Conservation (phyloP, 2,888 invertebrate species). For the Leptopilina syphax region DNA sequence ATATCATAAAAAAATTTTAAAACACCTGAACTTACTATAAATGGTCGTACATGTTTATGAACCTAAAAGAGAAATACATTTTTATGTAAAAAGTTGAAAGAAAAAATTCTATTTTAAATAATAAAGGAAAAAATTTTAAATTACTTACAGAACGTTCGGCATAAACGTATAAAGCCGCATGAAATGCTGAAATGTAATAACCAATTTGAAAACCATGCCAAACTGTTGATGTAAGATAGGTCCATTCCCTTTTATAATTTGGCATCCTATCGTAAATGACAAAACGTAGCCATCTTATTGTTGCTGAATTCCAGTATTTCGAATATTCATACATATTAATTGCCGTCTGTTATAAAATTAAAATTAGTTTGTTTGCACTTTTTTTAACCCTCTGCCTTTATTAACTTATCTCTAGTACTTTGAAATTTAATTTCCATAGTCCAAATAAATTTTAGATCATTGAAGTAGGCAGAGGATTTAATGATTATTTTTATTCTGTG, state of each 20-base stretch:
- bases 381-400: too few species aligned
- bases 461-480: too few species aligned
- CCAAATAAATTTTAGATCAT: too few species aligned
- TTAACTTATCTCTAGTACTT: too few species aligned
- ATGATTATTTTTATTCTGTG: too few species aligned
- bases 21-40: slow-evolving; percentile 84
- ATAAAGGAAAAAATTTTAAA: too few species aligned
- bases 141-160: slow-evolving; percentile 85
- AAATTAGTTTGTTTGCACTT: too few species aligned
- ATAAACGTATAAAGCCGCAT: slow-evolving; percentile 92
- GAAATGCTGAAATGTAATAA: slow-evolving; percentile 93
- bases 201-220: slow-evolving; percentile 99
- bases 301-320: slow-evolving; percentile 96
- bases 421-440: too few species aligned
- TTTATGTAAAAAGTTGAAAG: background rate
- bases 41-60: slow-evolving; percentile 87
- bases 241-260: slow-evolving; percentile 85
- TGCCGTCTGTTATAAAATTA: slow-evolving; percentile 81
- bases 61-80: slow-evolving; percentile 79
- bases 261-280: slow-evolving; percentile 93
- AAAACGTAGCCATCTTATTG: slow-evolving; percentile 94
- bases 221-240: slow-evolving; percentile 92
- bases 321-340: slow-evolving; percentile 92
- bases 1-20: slow-evolving; percentile 89
- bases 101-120: too few species aligned